phyloP scores from a whole-genome alignment of 1,140 invertebrate genomes.

The Xylocopa sonorina region DNA sequence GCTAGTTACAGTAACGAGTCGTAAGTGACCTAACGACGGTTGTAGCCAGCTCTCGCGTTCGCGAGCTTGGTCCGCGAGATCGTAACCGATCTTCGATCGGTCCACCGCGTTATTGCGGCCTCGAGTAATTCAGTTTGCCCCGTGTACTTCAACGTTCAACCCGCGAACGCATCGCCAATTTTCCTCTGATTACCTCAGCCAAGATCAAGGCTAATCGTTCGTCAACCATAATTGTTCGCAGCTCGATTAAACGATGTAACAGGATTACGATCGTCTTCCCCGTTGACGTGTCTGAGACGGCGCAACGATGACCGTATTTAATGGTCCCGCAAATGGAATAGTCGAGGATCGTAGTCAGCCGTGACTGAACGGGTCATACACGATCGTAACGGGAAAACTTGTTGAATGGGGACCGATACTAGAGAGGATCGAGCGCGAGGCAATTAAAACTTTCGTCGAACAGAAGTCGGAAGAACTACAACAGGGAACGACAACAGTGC shows the following conservation, averaged over 20 bases:
- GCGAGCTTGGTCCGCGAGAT: constrained; percentile 9
- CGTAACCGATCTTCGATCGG: constrained; percentile 74
- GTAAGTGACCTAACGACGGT: constrained; percentile 42
- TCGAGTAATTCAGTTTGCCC: constrained; percentile 75
- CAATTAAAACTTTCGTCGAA: constrained; percentile 30
- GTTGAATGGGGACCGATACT: constrained; percentile 20
- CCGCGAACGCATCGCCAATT: constrained; percentile 45
- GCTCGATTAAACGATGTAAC: background rate
- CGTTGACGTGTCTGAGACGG: background rate
- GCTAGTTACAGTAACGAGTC: constrained; percentile 72
- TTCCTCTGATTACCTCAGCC: constrained; percentile 61
- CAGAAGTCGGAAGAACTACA: background rate
- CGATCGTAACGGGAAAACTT: constrained; percentile 14
- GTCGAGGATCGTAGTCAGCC: no score
- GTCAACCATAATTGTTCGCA: background rate
- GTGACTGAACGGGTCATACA: background rate
- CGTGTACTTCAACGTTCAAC: constrained; percentile 56
- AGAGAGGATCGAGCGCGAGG: background rate
- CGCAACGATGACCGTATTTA: background rate
- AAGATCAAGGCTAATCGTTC: constrained; percentile 52
- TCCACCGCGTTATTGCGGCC: constrained; percentile 66
- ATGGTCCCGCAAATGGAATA: background rate
- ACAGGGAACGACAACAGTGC: background rate
- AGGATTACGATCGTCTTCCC: constrained; percentile 19
- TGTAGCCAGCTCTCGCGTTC: constrained; percentile 35